These are phyloP conservation scores for Nyctibius grandis DNA, from an alignment of 2,797 vertebrate genomes.

Conservation along the genomic window DNA sequence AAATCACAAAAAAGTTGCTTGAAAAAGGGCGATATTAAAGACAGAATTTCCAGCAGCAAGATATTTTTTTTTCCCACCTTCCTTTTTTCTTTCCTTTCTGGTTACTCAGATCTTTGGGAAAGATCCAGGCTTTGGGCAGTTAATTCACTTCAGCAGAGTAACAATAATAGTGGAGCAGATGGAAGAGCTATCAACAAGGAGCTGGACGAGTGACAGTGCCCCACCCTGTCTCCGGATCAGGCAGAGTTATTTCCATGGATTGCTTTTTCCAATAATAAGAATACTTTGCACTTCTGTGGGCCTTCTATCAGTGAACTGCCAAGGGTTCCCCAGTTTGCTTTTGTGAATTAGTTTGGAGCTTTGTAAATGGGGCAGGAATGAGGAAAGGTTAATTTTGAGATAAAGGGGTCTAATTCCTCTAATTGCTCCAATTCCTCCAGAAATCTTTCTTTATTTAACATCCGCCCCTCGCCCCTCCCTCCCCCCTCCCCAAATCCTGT, in stretches of 20 bases:
- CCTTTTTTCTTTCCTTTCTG: not conserved
- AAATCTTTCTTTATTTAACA: not conserved
- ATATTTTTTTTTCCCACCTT: fast-evolving
- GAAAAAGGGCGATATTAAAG: not conserved
- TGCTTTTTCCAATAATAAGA: not conserved
- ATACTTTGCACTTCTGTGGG: not conserved
- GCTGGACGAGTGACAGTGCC: not conserved
- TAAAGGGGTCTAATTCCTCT: too few relatives aligned
- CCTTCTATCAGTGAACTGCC: not conserved
- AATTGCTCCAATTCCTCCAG: not conserved
- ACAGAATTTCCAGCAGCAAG: not conserved
- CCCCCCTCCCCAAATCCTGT: fast-evolving
- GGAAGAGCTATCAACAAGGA: not conserved
- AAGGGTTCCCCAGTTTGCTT: not conserved
- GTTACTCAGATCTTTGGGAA: not conserved
- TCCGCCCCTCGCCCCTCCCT: fast-evolving
- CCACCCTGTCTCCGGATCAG: not conserved
- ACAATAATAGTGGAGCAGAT: not conserved
- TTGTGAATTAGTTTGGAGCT: not conserved
- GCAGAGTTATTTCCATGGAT: not conserved
- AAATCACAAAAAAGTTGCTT: not conserved
- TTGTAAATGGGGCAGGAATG: not conserved
- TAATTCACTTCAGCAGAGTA: not conserved
- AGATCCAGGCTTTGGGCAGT: not conserved
- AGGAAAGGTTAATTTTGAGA: not conserved